Evolutionary conservation across 1,140 invertebrate species (phyloP), one percentile per base, ranked within the genome.

Genomic region (Scaptomyza graminum): DNA sequence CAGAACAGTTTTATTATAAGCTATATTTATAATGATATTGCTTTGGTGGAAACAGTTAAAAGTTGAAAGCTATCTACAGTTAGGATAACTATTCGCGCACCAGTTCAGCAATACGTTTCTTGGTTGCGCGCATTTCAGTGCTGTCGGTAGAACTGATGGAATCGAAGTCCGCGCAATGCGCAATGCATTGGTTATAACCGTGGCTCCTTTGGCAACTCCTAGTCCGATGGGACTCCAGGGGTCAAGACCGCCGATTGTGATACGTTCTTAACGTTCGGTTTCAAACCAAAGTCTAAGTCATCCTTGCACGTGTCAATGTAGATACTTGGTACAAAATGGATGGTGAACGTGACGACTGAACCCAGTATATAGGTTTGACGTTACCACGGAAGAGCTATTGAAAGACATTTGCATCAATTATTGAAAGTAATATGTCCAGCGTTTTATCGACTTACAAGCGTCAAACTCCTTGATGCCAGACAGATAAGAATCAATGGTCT

Each of bases 351-450:
- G 95, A 94, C 1, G 95, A 95, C 92, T 97, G 96, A 91, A 94
- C 97, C 92, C 95, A 97, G 31, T 96, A 96, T 95, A 91, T 96
- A 97, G 0, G 96, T 97, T 91, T 97, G 96, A 79, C 96, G 96
- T 22, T 93, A 94, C 96, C 96, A 97, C 46, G 95, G 94, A 7
- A 95, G 93, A 62, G 90, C 95, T 91, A 15, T 34, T 5, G 18
- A 18, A 18, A 1, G 18, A 1, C 8, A 55, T 3, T 31, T 3
- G 34, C 5, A 16, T 0, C 9, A 44, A 37, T 31, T 8, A 34
- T 15, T n/a, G 0, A 15, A 37, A n/a, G 1, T n/a, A 44, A 13
- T 22, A 1, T 2, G 12, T 3, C 6, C 52, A 0, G 2, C 1
- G 15, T 1, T 18, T 34, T n/a, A 11, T 15, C 4, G 55, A 84